Conservation (phyloP, 2,888 invertebrate species). For the Platycheirus albimanus region DNA sequence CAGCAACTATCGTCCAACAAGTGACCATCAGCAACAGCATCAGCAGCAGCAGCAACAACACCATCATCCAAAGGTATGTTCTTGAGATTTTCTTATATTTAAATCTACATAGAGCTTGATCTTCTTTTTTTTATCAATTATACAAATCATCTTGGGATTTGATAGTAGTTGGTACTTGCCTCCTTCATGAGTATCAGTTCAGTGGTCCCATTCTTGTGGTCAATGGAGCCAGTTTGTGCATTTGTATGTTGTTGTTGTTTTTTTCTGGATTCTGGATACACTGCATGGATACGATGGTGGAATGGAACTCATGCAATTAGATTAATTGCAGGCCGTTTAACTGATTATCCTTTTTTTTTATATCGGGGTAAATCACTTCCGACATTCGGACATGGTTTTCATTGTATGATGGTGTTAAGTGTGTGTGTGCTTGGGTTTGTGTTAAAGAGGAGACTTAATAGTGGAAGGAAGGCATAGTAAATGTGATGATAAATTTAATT, state of each 20-base stretch:
- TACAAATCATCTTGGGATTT: conserved; percentile 61
- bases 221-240: conserved; percentile 51
- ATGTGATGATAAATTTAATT: conserved; percentile 26
- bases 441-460: background rate
- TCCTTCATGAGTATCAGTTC: conserved; percentile 15
- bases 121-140: conserved; percentile 47
- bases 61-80: conserved; percentile 59
- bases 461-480: background rate
- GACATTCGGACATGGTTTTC: conserved; percentile 45
- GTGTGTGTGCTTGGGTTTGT: no score
- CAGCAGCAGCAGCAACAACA: conserved; percentile 30
- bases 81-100: conserved; percentile 47
- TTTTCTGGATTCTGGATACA: no score
- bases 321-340: conserved; percentile 68
- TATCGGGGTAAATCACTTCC: conserved; percentile 59
- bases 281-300: no score
- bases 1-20: conserved; percentile 26
- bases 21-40: conserved; percentile 29
- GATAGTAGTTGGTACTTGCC: conserved; percentile 26
- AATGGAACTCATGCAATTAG: conserved; percentile 65
- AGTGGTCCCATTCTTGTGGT: conserved; percentile 52
- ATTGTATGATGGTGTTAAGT: background rate
- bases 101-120: conserved; percentile 43
- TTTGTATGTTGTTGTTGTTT: background rate
- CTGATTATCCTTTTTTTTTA: conserved; percentile 54